A percentile compares a stretch with the other conserved stretches of the same genome.
These are phyloP conservation scores for Eustalomyia histrio DNA, from an alignment of 2,888 invertebrate genomes.

Conservation along the genomic window DNA sequence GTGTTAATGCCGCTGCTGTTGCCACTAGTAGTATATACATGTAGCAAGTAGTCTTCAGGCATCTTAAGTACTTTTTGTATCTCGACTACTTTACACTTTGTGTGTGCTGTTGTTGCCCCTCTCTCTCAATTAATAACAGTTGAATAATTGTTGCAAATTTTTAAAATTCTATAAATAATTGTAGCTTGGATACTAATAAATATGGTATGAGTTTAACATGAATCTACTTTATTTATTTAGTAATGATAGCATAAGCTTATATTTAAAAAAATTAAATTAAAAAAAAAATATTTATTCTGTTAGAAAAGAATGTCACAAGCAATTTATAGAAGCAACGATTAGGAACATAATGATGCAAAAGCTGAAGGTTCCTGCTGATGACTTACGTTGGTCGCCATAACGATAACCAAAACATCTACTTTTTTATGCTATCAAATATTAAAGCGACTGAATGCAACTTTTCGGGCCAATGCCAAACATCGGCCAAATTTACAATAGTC, in stretches of 20 bases:
- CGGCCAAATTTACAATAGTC: no score
- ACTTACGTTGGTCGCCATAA: no score
- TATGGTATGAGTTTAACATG: conserved; percentile 51
- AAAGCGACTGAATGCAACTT: no score
- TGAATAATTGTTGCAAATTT: conserved; percentile 66
- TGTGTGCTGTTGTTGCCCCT: not conserved
- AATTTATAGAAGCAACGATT: no score
- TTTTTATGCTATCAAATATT: no score
- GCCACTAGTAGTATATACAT: not conserved
- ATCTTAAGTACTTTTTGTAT: conserved; percentile 2
- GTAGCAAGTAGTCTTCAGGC: not conserved
- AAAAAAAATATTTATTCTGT: no score
- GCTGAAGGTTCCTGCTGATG: no score
- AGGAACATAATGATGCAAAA: no score
- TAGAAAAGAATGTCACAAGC: no score
- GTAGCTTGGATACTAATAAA: conserved; percentile 52
- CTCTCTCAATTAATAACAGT: conserved; percentile 62
- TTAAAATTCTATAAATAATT: conserved; percentile 59
- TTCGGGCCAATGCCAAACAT: no score
- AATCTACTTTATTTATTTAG: conserved; percentile 59
- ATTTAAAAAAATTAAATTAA: no score
- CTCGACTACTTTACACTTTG: not conserved
- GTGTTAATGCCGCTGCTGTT: not conserved
- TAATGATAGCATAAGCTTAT: conserved; percentile 38
- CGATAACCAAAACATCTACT: no score